Conservation (phyloP, 2,888 invertebrate genomes). For the Sylvicola cinctus region DNA sequence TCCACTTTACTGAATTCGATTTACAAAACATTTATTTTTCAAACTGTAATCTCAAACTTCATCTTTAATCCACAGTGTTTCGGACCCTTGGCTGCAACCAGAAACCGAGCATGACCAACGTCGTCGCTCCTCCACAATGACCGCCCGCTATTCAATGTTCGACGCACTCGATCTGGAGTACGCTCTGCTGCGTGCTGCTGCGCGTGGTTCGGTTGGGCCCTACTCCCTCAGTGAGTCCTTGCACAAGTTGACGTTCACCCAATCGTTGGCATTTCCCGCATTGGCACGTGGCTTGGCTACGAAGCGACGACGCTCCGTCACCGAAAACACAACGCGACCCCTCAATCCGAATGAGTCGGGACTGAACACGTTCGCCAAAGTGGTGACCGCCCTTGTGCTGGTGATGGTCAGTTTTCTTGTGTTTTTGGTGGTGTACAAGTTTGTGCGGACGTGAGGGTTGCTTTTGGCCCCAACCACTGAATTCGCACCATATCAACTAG, state of each 20-base stretch:
- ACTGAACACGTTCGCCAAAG: slow-evolving; percentile 47
- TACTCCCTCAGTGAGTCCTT: slow-evolving; percentile 48
- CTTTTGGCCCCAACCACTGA: slow-evolving; percentile 37
- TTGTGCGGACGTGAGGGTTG: slow-evolving; percentile 56
- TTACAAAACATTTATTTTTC: background rate
- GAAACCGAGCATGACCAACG: slow-evolving; percentile 22
- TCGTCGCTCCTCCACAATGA: slow-evolving; percentile 36
- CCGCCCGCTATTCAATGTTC: slow-evolving; percentile 42
- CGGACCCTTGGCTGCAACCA: slow-evolving; percentile 26
- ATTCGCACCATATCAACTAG: no score
- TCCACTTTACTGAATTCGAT: background rate
- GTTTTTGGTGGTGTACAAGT: slow-evolving; percentile 52
- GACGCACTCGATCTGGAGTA: slow-evolving; percentile 52
- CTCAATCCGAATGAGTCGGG: slow-evolving; percentile 41
- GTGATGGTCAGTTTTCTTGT: slow-evolving; percentile 49
- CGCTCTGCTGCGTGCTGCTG: slow-evolving; percentile 42
- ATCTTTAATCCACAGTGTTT: slow-evolving; percentile 7
- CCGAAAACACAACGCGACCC: slow-evolving; percentile 30
- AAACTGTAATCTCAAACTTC: no score
- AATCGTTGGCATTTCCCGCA: slow-evolving; percentile 51
- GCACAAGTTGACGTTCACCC: slow-evolving; percentile 52
- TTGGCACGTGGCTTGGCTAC: slow-evolving; percentile 44
- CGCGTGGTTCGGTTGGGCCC: slow-evolving; percentile 48
- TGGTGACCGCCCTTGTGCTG: slow-evolving; percentile 44
- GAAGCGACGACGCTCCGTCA: slow-evolving; percentile 34